phyloP scores from a whole-genome alignment of 2,888 invertebrate genomes.

The Scaptomyza tumidula region DNA sequence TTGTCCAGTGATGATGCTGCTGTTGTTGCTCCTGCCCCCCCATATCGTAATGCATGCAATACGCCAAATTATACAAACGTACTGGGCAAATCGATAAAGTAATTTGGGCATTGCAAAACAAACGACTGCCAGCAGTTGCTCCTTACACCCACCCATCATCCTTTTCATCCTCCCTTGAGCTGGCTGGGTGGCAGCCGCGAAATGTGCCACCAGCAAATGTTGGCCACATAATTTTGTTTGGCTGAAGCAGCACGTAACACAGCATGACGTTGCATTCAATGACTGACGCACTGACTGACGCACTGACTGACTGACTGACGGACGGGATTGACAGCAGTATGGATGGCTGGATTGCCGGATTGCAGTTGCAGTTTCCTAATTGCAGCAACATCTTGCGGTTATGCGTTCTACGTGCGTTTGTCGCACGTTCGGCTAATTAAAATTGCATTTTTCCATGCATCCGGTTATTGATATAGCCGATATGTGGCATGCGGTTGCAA shows the following conservation, averaged over 20 bases:
- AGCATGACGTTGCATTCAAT: constrained; percentile 24
- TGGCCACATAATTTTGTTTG: constrained; percentile 76
- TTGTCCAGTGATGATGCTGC: constrained; percentile 32
- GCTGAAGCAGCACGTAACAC: constrained; percentile 64
- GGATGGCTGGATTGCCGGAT: neutral
- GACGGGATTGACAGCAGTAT: constrained; percentile 7
- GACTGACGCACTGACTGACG: constrained; percentile 34
- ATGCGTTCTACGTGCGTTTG: constrained; percentile 72
- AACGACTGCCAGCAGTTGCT: constrained; percentile 42
- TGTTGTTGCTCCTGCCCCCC: neutral
- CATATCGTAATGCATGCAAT: constrained; percentile 67
- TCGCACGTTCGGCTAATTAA: constrained; percentile 75
- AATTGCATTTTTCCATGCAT: constrained; percentile 69
- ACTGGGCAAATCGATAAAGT: constrained; percentile 77
- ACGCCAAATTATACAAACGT: constrained; percentile 77
- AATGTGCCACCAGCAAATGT: constrained; percentile 54
- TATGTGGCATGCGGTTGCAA: constrained; percentile 25
- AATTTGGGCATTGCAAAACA: constrained; percentile 71
- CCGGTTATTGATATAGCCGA: constrained; percentile 52
- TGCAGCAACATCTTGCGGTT: constrained; percentile 76
- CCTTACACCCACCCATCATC: neutral
- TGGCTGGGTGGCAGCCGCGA: constrained; percentile 28
- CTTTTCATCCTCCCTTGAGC: neutral
- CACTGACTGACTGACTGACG: constrained; percentile 14
- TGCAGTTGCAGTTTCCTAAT: constrained; percentile 58